Evolutionary conservation across 2,113 vertebrate species (phyloP), one percentile per base, ranked within the genome.

Genomic region (Phylloscopus whistleri): DNA sequence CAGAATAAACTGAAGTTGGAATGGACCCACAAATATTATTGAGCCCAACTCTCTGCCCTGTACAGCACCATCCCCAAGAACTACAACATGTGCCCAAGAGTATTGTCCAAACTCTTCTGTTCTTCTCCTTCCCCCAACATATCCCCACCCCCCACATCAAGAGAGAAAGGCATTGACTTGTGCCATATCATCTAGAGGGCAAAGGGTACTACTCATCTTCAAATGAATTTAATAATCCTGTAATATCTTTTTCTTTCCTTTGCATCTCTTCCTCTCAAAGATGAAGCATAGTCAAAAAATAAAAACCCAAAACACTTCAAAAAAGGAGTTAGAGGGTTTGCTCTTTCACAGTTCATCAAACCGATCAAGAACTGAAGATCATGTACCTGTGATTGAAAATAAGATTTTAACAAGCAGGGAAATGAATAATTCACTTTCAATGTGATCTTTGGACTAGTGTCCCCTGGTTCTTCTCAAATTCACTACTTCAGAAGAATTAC

Each of bases 401-500:
- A 87, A 85, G 62, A 68, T 77, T 96, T 94, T 86, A 94, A 91
- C 31, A 94, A 82, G 84, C 28, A 73, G n/a, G 24, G 23, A 76
- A 64, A 92, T 86, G 3, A 94, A 95, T 94, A 90, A 96, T 94
- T 96, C 2, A 79, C 77, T 93, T 84, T 79, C 49, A 39, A 3
- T 76, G 55, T 88, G 46, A 78, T 96, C 69, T 88, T 91, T 82
- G 51, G 67, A 88, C 64, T 53, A 43, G 26, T 2, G 1, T 95
- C 41, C 55, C 53, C n/a, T 76, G 43, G 18, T 95, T 94, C 69
- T 88, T 92, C 84, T 74, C 66, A 82, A 88, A 90, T 87, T 92
- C 82, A 27, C 31, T 62, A 11, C 72, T 91, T 94, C 59, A 95
- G 49, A 94, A 90, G 79, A 64, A 88, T 72, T 58, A 79, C 69